Conservation (phyloP, 2,888 invertebrate genomes). For the Drosophila recens region DNA sequence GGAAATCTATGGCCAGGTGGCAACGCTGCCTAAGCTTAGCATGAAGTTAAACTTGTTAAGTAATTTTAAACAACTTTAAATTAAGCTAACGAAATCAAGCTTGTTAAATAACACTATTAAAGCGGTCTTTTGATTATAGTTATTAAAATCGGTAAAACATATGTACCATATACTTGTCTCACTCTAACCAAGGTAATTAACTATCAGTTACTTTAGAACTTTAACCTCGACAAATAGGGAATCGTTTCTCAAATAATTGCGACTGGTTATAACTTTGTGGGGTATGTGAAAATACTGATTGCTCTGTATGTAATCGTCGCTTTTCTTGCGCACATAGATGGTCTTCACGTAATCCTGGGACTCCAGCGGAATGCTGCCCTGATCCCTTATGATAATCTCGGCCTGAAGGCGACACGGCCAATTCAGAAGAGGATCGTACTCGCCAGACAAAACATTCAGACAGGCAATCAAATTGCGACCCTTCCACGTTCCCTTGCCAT, state of each 20-base stretch:
- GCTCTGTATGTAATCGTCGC: constrained; percentile 83
- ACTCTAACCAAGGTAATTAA: neutral
- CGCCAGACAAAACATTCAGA: constrained; percentile 89
- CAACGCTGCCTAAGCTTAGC: neutral
- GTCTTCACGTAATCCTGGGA: constrained; percentile 88
- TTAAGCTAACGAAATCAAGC: neutral
- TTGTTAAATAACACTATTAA: neutral
- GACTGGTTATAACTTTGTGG: constrained; percentile 81
- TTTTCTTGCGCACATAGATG: constrained; percentile 87
- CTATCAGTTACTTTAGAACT: constrained; percentile 67
- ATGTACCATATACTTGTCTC: neutral
- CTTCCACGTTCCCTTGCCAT: constrained; percentile 92
- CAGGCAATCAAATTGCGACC: constrained; percentile 90
- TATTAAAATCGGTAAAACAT: neutral
- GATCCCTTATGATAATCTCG: constrained; percentile 89
- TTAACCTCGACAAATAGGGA: constrained; percentile 83
- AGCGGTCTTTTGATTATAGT: neutral
- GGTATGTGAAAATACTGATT: constrained; percentile 85
- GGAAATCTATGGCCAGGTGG: neutral
- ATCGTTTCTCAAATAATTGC: constrained; percentile 84
- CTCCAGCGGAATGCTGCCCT: constrained; percentile 85
- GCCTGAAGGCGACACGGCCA: constrained; percentile 91
- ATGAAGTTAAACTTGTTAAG: neutral
- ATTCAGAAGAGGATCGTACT: constrained; percentile 89
- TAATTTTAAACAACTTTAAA: neutral